Base-by-base conservation (phyloP, 64 coral and sea anemone species). In the Actinia tenebrosa region DNA sequence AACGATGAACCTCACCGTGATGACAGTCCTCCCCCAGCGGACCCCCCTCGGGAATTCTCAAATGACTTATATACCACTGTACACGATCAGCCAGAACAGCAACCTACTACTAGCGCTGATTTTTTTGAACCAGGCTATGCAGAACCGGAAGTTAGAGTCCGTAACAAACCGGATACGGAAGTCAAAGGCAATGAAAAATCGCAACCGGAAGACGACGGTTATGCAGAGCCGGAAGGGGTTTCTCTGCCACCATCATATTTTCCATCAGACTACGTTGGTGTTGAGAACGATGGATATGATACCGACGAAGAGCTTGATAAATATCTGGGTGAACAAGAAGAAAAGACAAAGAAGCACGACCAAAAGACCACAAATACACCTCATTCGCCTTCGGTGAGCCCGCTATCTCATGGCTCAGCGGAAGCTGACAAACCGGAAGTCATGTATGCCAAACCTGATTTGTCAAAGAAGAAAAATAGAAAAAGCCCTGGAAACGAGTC, bases 391-490 rank as follows among this genome's bases (percentile, higher is more conserved):
- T 50, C 79, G 79, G 69, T 53, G 46, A 44, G 8, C 16, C 83
- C 71, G 66, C 81, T 53, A 4, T 42, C 46, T 53, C 20, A 23
- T 59, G 71, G 68, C 58, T 84, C 16, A n/a, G 44, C 22, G 44
- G 84, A 10, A n/a, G 14, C 85, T 10, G 22, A 5, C 58, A 82
- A 64, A 45, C 79, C 86, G 26, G 78, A 87, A 23, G 84, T 77
- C 10, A 8, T 93, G 45, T 96, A 96, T 30, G 91, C 94, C 14
- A 84, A 93, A 84, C 84, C 87, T 19, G 94, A 96, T 79, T 45
- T 84, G 55, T 89, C 79, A n/a, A 96, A 95, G 84, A 95, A 78
- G 47, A 90, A 56, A 53, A 80, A 86, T 52, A 87, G 80, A 16
- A 69, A 84, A 22, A 88, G 89, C n/a, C 68, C 66, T 25, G 14